Evolutionary conservation across 2,888 invertebrate species (phyloP).

Genomic region (Brenthis ino): DNA sequence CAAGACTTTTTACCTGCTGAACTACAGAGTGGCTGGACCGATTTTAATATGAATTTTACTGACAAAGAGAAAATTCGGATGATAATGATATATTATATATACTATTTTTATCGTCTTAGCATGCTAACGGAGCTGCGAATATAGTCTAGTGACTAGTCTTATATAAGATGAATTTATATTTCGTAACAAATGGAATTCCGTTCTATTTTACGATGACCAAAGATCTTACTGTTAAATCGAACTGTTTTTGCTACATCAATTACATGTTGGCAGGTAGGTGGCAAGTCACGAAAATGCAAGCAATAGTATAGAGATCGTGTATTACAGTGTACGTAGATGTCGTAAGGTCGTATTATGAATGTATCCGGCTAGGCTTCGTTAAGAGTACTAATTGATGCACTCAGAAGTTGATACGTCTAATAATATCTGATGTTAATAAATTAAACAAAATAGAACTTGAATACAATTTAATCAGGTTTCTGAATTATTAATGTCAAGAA

Average conservation of each 20-base stretch:
- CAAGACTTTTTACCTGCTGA: too few relatives aligned
- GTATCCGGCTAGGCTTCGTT: conserved; percentile 57
- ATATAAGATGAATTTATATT: neutral
- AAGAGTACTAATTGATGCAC: neutral
- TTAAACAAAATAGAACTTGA: neutral
- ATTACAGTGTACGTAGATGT: conserved; percentile 54
- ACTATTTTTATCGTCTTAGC: too few relatives aligned
- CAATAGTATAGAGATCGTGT: conserved; percentile 58
- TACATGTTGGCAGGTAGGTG: conserved; percentile 41
- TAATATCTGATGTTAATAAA: neutral
- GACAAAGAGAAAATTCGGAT: too few relatives aligned
- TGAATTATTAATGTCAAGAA: conserved; percentile 3
- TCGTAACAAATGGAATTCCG: conserved; percentile 5
- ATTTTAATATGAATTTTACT: neutral
- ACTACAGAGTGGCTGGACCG: too few relatives aligned
- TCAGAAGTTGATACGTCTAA: neutral
- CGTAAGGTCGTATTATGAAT: conserved; percentile 57
- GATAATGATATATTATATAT: too few relatives aligned
- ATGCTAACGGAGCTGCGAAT: too few relatives aligned
- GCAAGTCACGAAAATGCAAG: conserved; percentile 57
- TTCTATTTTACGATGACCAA: conserved; percentile 12
- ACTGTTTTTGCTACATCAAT: conserved; percentile 41
- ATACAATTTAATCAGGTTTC: too few relatives aligned
- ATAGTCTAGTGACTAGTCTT: neutral
- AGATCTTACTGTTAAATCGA: conserved; percentile 25